phyloP scores from a whole-genome alignment of 2,797 vertebrate species.

The Heliangelus exortis region DNA sequence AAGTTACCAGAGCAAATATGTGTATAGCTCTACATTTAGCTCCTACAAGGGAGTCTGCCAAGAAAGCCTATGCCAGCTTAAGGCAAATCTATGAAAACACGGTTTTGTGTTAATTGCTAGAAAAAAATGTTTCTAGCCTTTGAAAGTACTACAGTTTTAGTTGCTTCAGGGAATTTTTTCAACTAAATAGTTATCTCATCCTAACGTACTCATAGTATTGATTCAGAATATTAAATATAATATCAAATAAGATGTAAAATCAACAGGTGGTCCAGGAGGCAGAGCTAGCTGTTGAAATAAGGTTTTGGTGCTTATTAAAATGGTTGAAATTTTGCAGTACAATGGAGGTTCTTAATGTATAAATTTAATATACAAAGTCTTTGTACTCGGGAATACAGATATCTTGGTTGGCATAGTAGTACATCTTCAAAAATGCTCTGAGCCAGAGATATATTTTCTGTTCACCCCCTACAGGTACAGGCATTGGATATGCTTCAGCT shows the following conservation, averaged over 20 bases:
- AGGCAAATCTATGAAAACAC: conserved; percentile 54
- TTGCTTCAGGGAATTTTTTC: conserved; percentile 32
- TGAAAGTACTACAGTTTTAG: conserved; percentile 51
- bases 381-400: background rate
- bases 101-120: conserved; percentile 59
- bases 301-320: conserved; percentile 46
- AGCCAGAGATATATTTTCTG: background rate
- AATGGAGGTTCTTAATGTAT: conserved; percentile 7
- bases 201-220: conserved; percentile 43
- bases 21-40: background rate
- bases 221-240: conserved; percentile 30
- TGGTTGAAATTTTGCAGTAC: conserved; percentile 1
- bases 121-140: conserved; percentile 60
- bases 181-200: conserved; percentile 15
- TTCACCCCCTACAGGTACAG: background rate
- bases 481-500: background rate
- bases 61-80: conserved; percentile 17
- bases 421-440: background rate
- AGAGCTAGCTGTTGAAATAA: conserved; percentile 30
- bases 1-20: conserved; percentile 25
- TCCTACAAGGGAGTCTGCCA: background rate
- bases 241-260: conserved; percentile 53
- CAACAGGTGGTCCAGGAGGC: background rate
- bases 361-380: conserved; percentile 4
- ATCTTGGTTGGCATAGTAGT: background rate